Conservation (phyloP, 53 echinoderm and acorn worm species). For the Zoroaster sp. region DNA sequence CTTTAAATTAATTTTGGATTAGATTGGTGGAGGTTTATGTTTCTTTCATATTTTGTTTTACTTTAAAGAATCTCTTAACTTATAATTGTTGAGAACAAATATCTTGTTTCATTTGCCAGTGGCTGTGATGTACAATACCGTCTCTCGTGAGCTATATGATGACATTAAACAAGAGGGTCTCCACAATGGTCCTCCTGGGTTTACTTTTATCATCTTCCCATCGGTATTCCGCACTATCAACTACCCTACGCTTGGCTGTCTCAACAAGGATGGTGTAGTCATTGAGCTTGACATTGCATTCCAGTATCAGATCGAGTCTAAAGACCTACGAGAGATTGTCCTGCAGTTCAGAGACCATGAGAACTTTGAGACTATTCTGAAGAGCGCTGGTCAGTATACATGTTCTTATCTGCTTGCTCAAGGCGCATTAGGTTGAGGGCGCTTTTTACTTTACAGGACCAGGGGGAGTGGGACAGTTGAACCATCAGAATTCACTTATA, state of each 20-base stretch:
- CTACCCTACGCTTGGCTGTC: constrained; percentile 53
- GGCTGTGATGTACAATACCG: constrained; percentile 81
- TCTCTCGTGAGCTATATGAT: constrained; percentile 52
- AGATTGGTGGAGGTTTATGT: background rate
- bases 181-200: constrained; percentile 77
- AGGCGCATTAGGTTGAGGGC: too few relatives aligned
- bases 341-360: constrained; percentile 76
- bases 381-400: constrained; percentile 51
- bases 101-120: constrained; percentile 36
- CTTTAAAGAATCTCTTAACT: too few relatives aligned
- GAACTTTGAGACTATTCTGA: constrained; percentile 59
- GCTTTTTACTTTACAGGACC: too few relatives aligned
- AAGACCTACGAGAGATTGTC: constrained; percentile 49
- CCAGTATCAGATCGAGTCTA: constrained; percentile 67
- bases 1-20: too few relatives aligned
- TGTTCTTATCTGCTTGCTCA: background rate
- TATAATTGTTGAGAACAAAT: too few relatives aligned
- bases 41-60: background rate
- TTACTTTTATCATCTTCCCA: constrained; percentile 71
- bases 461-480: too few relatives aligned
- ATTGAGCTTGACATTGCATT: constrained; percentile 67
- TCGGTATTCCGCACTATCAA: constrained; percentile 70
- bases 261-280: constrained; percentile 79
- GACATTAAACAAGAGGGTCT: constrained; percentile 71
- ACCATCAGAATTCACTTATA: too few relatives aligned